A percentile compares a stretch with the other conserved stretches of the same genome.
Conservation (phyloP, 2,888 invertebrate genomes). For the Tholera decimalis region DNA sequence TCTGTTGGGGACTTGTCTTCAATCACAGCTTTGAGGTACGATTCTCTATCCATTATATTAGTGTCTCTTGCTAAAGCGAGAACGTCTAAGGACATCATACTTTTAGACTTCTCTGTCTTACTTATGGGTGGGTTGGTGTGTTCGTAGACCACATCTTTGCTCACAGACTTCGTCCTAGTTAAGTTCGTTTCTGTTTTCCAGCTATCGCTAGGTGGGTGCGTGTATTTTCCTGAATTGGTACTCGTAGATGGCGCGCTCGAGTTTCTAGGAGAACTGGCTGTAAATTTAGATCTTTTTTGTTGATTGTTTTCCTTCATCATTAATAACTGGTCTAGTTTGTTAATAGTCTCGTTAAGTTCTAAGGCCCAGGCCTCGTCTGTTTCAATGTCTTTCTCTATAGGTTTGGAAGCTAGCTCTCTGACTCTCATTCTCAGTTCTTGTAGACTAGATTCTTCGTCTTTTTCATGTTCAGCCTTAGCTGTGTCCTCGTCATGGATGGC, state of each 20-base stretch:
- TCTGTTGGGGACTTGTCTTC: conserved; percentile 88
- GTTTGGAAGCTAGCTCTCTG: conserved; percentile 94
- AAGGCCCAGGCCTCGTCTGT: conserved; percentile 94
- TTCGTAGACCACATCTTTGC: conserved; percentile 84
- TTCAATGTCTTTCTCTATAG: conserved; percentile 94
- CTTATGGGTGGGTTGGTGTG: conserved; percentile 79
- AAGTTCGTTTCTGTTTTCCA: conserved; percentile 79
- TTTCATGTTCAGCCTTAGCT: conserved; percentile 72
- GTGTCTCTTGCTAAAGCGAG: conserved; percentile 85
- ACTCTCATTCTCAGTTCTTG: conserved; percentile 93
- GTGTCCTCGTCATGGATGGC: conserved; percentile 83
- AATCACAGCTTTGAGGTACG: conserved; percentile 87
- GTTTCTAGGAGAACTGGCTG: conserved; percentile 81
- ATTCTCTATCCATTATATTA: conserved; percentile 84
- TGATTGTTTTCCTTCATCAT: conserved; percentile 93
- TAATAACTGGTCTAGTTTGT: conserved; percentile 94
- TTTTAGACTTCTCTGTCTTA: conserved; percentile 85
- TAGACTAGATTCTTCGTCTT: conserved; percentile 91
- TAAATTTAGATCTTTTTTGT: conserved; percentile 89
- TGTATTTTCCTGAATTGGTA: conserved; percentile 75
- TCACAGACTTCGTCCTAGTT: conserved; percentile 80
- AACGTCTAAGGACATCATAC: conserved; percentile 89
- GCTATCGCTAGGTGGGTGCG: conserved; percentile 79
- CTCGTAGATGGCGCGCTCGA: conserved; percentile 86
- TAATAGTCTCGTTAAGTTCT: conserved; percentile 95